Evolutionary conservation across 2,113 vertebrate genomes (phyloP), one percentile per base, ranked within the genome.

Genomic region (Petrocephalus microphthalmus): DNA sequence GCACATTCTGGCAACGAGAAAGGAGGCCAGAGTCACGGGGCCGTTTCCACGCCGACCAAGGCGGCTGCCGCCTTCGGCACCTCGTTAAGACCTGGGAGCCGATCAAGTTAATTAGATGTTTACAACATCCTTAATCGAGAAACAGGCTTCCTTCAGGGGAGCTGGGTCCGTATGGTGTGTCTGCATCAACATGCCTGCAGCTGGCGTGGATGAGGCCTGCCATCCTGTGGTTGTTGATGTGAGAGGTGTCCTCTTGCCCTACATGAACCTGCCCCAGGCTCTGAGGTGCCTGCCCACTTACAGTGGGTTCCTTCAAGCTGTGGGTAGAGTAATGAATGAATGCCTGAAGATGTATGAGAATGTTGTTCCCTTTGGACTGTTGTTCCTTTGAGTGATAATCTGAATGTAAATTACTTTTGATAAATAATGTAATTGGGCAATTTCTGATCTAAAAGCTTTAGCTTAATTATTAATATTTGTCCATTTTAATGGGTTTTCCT

Each of bases 91-190:
- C 78, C 11, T 88, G 29, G 56, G 87, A 90, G 89, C 90, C 92
- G 92, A 93, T 93, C 90, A 92, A 90, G 91, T 93, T 92, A 93
- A 93, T 93, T 92, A 91, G 91, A 92, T 87, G 91, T 90, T 92
- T 92, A 92, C 90, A 90, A 85, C 85, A 86, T 83, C 89, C 91
- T 88, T 92, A 91, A 92, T 91, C 90, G 87, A 89, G 89, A 86
- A 37, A 49, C 5, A 81, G 54, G 52, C 90, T 91, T 83, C 78
- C 37, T 90, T 82, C 64, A 64, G 86, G 64, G 33, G 64, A 37
- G 67, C 49, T 54, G 71, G 74, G 47, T 53, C 49, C 22, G 13
- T 52, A 52, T 84, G 89, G 74, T 64, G 85, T 49, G 90, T 25
- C 84, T 42, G 53, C 17, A n/a, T 17, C 84, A 19, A 78, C 67